Percentiles rank a stretch among this genome's conserved stretches.
Conservation (phyloP, 2,797 vertebrate genomes). For the Liasis olivaceus region DNA sequence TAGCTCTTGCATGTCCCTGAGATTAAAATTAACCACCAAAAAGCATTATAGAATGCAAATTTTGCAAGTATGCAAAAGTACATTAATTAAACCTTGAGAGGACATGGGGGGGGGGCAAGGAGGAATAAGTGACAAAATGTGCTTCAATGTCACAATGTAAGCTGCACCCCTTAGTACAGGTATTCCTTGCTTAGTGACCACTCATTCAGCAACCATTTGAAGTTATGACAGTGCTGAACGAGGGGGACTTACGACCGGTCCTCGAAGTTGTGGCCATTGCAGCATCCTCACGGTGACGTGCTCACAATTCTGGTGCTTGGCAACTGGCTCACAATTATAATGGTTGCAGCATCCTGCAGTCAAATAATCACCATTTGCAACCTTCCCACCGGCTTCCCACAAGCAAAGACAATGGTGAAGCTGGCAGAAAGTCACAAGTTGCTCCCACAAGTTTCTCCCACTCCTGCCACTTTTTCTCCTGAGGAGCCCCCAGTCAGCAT, state of each 20-base stretch:
- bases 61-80: neutral
- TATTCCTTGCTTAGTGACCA: neutral
- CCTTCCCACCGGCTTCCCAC: neutral
- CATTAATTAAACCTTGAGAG: neutral
- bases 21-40: neutral
- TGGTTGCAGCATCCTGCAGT: neutral
- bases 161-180: neutral
- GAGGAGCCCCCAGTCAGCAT: neutral
- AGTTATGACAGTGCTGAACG: neutral
- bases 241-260: neutral
- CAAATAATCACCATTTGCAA: neutral
- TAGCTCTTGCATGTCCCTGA: neutral
- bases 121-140: neutral
- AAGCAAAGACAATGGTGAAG: neutral
- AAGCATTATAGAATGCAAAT: neutral
- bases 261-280: neutral
- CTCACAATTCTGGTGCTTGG: neutral
- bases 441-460: neutral
- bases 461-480: neutral
- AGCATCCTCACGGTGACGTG: neutral
- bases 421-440: neutral
- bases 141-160: neutral
- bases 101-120: neutral
- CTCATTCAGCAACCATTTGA: neutral
- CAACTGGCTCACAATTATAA: neutral